These are phyloP conservation scores for Lithodes maja DNA, from an alignment of 2,888 invertebrate species.

Conservation along the genomic window DNA sequence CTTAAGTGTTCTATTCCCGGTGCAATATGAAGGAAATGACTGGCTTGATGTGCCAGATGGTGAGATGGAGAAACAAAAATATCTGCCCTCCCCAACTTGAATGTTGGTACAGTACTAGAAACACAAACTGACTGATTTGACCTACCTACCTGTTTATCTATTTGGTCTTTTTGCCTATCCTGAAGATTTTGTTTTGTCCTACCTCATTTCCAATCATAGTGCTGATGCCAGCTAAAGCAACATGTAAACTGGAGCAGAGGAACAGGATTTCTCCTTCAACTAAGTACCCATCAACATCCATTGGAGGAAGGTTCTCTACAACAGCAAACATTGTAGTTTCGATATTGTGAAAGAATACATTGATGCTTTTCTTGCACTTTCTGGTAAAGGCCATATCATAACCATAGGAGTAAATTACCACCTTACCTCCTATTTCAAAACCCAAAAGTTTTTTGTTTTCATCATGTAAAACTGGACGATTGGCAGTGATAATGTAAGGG, in stretches of 20 bases:
- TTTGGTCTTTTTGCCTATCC: neutral
- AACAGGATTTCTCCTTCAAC: constrained; percentile 5
- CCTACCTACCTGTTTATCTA: neutral
- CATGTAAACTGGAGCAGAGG: neutral
- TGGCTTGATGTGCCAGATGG: no score
- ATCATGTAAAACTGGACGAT: neutral
- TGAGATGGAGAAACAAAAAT: no score
- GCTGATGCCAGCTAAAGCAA: neutral
- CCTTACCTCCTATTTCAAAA: neutral
- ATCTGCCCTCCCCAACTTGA: no score
- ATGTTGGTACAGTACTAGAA: no score
- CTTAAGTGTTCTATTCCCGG: no score
- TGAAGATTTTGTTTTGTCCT: neutral
- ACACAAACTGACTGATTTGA: no score
- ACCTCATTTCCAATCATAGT: neutral
- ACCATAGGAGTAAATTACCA: neutral
- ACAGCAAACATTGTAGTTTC: neutral
- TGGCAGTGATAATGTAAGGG: neutral
- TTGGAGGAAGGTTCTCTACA: neutral
- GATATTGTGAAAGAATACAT: neutral
- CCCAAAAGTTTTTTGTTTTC: neutral
- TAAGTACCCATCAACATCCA: neutral
- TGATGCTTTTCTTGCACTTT: neutral
- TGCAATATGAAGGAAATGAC: no score
- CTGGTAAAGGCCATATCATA: neutral